Evolutionary conservation across 2,888 invertebrate genomes (phyloP).

Genomic region (Stenotaenia linearis): DNA sequence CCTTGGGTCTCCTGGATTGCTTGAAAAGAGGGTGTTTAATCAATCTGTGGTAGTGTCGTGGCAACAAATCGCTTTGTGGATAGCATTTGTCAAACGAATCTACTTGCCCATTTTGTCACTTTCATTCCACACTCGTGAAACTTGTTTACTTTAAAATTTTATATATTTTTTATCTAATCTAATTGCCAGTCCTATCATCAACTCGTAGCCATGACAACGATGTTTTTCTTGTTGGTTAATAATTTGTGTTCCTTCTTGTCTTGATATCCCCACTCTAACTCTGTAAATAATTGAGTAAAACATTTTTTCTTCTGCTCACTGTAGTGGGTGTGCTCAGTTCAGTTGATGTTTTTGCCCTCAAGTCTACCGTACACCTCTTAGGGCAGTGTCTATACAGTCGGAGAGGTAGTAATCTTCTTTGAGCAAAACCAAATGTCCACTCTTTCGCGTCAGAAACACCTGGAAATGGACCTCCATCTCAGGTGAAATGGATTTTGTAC

Average conservation of each 20-base stretch:
- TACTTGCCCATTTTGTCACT: not conserved
- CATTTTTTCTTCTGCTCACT: not conserved
- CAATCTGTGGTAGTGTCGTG: constrained; percentile 17
- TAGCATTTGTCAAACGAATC: constrained; percentile 11
- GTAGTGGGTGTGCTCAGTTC: not conserved
- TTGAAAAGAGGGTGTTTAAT: constrained; percentile 24
- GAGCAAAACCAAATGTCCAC: constrained; percentile 23
- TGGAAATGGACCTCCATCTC: constrained; percentile 19
- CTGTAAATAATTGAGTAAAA: not conserved
- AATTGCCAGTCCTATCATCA: too few species aligned
- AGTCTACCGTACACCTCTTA: not conserved
- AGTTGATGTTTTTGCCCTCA: not conserved
- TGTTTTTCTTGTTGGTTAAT: not conserved
- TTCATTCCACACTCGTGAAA: not conserved
- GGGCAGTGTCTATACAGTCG: not conserved
- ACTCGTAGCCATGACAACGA: not conserved
- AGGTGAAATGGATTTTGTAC: constrained; percentile 20
- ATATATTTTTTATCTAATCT: too few species aligned
- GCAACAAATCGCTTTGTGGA: constrained; percentile 23
- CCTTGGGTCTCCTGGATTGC: constrained; percentile 2
- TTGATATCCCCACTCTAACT: not conserved
- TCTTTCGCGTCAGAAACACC: constrained; percentile 17
- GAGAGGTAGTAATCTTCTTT: constrained; percentile 3
- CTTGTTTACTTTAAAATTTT: not conserved
- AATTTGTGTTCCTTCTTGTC: not conserved